Percentiles rank a stretch among this genome's conserved stretches.
Conservation (phyloP, 2,797 vertebrate genomes). For the Pyrocephalus nanus region DNA sequence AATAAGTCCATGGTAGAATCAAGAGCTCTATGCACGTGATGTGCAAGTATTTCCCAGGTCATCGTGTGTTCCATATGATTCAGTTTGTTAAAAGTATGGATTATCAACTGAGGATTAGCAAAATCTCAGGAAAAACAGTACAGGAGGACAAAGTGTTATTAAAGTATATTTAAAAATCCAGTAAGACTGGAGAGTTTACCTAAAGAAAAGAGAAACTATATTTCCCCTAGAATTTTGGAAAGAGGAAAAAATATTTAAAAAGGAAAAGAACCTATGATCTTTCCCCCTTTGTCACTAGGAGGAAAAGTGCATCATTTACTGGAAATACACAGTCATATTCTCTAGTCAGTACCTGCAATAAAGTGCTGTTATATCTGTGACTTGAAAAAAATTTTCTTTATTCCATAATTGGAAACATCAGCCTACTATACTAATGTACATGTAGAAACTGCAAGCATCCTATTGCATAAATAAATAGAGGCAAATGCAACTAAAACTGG, state of each 20-base stretch:
- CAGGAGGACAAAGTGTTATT: neutral
- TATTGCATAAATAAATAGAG: neutral
- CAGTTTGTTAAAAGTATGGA: neutral
- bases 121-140: neutral
- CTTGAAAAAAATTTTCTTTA: neutral
- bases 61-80: neutral
- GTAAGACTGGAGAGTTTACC: neutral
- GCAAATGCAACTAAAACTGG: neutral
- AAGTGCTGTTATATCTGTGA: neutral
- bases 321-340: neutral
- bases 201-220: neutral
- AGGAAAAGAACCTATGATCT: neutral
- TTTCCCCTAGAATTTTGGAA: neutral
- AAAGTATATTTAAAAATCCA: neutral
- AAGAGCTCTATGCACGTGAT: neutral
- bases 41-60: neutral
- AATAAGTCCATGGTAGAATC: neutral
- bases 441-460: neutral
- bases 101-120: neutral
- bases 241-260: neutral
- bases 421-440: neutral
- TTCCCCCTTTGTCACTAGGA: neutral
- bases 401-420: neutral
- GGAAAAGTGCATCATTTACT: fast-evolving
- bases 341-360: neutral